Evolutionary conservation across 2,797 vertebrate genomes (phyloP), one percentile per base, ranked within the genome.

Genomic region (Orestias chungarensis): DNA sequence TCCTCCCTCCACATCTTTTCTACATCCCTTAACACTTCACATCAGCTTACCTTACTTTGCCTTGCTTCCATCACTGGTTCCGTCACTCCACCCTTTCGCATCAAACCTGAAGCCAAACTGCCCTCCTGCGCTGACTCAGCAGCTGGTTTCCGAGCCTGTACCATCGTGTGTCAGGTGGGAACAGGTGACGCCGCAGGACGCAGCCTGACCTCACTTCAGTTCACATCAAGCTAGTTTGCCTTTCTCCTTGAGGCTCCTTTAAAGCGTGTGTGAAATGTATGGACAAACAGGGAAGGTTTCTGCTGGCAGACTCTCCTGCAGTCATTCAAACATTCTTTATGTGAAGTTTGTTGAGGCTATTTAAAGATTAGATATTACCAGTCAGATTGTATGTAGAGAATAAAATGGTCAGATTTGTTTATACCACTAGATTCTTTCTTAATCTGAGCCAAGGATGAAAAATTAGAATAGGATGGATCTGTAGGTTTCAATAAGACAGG

Each of bases 131-230:
- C 86, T 88, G 87, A 85, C 73, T 91, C 84, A 88, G 90, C 90
- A 88, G 87, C 82, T 79, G 86, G 71, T 89, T 80, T 67, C 44
- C 8, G 74, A 71, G 81, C 68, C 84, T 64, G 77, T 65, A 79
- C 76, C 73, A 78, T 79, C 84, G 76, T 84, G 71, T 87, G 87
- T 90, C 83, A 85, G 82, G 88, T 90, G 78, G 83, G 74, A 90
- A 87, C 87, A 91, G 90, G 90, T 92, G 87, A 85, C 20, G 78
- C 89, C 46, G 72, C 80, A 35, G 80, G 87, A 73, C 70, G 68
- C 80, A 52, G 27, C 57, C 65, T 90, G 91, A 90, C 91, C 91
- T 88, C 85, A 75, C 74, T 91, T 75, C 68, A 10, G 31, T 80
- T 91, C 87, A 88, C 64, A 66, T 89, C 86, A 86, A 70, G 82